A percentile compares a stretch with the other conserved stretches of the same genome.
Conservation (phyloP, 2,797 vertebrate species). For the Pogoniulus pusillus region DNA sequence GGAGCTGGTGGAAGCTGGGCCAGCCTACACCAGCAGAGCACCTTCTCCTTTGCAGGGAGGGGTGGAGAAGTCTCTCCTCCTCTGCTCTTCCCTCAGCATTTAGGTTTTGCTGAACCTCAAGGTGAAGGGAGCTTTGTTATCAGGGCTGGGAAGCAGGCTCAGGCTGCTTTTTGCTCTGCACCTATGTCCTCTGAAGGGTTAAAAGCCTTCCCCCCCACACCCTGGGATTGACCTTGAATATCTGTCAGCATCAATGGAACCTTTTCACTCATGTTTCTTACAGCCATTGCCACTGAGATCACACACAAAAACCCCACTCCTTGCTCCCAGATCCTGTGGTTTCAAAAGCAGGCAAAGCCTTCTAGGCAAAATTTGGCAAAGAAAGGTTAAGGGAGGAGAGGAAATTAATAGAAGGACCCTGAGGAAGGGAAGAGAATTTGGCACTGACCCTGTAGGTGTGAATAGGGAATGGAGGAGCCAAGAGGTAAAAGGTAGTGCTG, state of each 20-base stretch:
- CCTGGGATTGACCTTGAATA: fast-evolving
- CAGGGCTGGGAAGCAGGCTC: background rate
- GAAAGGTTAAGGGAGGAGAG: background rate
- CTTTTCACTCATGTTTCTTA: background rate
- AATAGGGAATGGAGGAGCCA: background rate
- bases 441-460: too few relatives aligned
- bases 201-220: background rate
- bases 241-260: background rate
- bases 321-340: background rate
- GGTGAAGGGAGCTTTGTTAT: background rate
- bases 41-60: background rate
- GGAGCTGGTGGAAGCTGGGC: background rate
- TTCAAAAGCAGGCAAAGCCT: background rate
- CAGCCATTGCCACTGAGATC: background rate
- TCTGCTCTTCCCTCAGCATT: background rate
- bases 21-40: background rate
- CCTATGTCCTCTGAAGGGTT: background rate
- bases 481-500: background rate
- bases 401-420: too few relatives aligned
- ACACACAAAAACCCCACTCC: background rate
- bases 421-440: background rate
- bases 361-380: background rate
- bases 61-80: background rate
- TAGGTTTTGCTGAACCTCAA: background rate
- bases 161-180: background rate